Base-by-base conservation (phyloP, 2,888 invertebrate species). In the Priocnemis perturbator region DNA sequence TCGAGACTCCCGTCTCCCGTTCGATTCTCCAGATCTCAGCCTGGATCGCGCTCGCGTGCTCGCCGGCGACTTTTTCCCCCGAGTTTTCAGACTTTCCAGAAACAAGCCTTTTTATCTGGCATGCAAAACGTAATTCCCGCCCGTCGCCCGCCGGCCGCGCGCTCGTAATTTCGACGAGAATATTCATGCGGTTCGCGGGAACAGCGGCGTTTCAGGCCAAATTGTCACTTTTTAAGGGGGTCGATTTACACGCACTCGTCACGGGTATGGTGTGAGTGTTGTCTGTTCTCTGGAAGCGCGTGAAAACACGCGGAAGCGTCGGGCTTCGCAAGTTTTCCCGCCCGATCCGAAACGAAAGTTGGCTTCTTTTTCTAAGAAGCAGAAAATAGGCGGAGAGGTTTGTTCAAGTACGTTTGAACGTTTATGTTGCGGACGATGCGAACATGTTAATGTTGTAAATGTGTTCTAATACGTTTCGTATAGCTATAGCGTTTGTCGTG, bases 181-280 rank as follows among this genome's bases (percentile, higher is more conserved):
- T 50, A 50, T 50, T 50, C 50, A 50, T 50, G 50, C 50, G 50
- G 11, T 50, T 37, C 37, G 37, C 37, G 37, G 17, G 17, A 17
- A 50, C 50, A 19, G 50, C n/a, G 14, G 50, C 50, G 50, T 5
- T 50, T 50, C 50, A 14, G 19, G 17, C 37, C 7, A 37, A 37
- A 37, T 37, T 37, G 37, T 37, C 37, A 37, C 37, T 37, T 37
- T 37, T 9, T 37, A 37, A 37, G 37, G n/a, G 15, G 3, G 3
- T 3, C 50, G 50, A 47, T 47, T 47, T n/a, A n/a, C 11, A 17
- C 11, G 11, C n/a, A 47, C 11, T 47, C n/a, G 47, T 11, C 4
- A 11, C 47, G 47, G 47, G 17, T 11, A 3, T 17, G 3, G n/a
- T 15, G 47, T 2, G 11, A 7, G 50, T 9, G 17, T 50, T 11